A percentile compares a stretch with the other conserved stretches of the same genome.
These are phyloP conservation scores for Tapera naevia DNA, from an alignment of 2,797 vertebrate species.

Conservation along the genomic window DNA sequence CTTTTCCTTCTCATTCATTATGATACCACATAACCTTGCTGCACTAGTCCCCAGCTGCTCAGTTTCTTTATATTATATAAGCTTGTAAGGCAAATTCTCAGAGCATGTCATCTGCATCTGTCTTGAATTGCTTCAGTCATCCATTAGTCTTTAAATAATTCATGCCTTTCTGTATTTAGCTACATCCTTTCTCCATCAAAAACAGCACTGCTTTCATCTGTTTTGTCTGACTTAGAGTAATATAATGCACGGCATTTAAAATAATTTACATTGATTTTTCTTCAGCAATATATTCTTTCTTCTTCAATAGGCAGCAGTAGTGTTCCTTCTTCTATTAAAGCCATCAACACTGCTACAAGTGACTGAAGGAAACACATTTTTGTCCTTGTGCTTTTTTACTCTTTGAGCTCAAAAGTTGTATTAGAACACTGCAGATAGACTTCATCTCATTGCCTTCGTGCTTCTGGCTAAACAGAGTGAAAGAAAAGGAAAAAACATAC, in stretches of 20 bases:
- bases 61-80: background rate
- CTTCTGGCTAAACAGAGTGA: background rate
- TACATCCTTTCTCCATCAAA: background rate
- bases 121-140: slow-evolving; percentile 17
- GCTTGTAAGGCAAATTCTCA: slow-evolving; percentile 14
- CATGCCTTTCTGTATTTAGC: background rate
- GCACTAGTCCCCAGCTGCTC: background rate
- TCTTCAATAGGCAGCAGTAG: slow-evolving; percentile 9
- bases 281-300: slow-evolving; percentile 19
- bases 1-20: background rate
- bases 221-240: slow-evolving; percentile 16
- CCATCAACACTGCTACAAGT: background rate
- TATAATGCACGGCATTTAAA: slow-evolving; percentile 14
- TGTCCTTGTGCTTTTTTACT: background rate
- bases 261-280: slow-evolving; percentile 28
- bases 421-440: background rate
- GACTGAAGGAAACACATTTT: background rate
- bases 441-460: background rate
- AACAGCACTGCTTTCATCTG: background rate
- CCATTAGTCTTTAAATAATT: slow-evolving; percentile 30
- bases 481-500: background rate
- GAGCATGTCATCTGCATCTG: background rate
- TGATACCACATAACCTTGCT: background rate
- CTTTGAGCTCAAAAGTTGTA: background rate
- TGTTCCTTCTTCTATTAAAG: slow-evolving; percentile 2